Base-by-base conservation (phyloP, 2,113 vertebrate genomes). In the Ameiurus melas region DNA sequence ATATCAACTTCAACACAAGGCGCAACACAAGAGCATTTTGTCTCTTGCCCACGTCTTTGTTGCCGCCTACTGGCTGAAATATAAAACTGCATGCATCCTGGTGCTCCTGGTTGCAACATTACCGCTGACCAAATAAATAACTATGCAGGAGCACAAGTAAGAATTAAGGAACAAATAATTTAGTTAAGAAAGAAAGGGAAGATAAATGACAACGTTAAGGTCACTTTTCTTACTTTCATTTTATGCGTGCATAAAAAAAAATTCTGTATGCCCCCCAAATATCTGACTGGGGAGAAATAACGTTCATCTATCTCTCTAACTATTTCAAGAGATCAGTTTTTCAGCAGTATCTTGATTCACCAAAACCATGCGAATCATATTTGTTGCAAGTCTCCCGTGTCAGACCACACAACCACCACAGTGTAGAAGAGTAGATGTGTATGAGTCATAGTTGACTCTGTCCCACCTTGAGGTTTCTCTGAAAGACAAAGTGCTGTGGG, bases 11-110 rank as follows among this genome's bases (percentile, higher is more conserved):
- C 39, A 39, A 39, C 39, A 47, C 20, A 25, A 47, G 73, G 33
- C 3, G 3, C 1, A 71, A 33, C 19, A 4, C 0, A 36, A 1
- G 33, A 20, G 33, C 7, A 8, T 73, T 20, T 22, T 4, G 43
- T 27, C 22, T 79, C 47, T 9, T 79, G 14, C 6, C 8, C 27
- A 19, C 14, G 27, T 30, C 43, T 84, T 53, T 3, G 25, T 36
- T 62, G 66, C 81, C 81, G 39, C 58, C 86, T 88, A 39, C 27
- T 75, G 86, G 55, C 53, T 43, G 53, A 58, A 71, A 27, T 58
- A 10, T 47, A 16, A 17, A 51, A 33, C 5, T 62, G 55, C 80
- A 75, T 19, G 16, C 36, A 73, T 27, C 16, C 16, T 22, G 53
- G 25, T 12, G n/a, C n/a, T 55, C 51, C n/a, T 80, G 7, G 10